phyloP scores from a whole-genome alignment of 2,888 invertebrate genomes.

The Cephus pygmeus region DNA sequence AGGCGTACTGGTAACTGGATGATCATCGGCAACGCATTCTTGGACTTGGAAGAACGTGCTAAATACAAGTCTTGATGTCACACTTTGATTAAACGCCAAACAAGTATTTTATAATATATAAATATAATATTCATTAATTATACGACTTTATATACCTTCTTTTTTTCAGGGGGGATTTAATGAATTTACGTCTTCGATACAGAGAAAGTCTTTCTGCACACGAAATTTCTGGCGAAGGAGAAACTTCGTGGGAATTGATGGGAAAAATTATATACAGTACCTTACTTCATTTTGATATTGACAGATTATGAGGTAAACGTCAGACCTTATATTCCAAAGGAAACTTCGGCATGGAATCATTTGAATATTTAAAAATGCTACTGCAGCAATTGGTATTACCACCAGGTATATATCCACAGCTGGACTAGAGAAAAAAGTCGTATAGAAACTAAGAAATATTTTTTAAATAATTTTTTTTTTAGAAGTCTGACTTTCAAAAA shows the following conservation, averaged over 20 bases:
- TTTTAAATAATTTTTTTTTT: background rate
- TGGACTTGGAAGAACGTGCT: background rate
- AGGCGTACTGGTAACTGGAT: slow-evolving; percentile 10
- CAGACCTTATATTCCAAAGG: background rate
- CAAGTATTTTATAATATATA: background rate
- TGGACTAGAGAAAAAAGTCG: background rate
- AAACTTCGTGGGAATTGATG: background rate
- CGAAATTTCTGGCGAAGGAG: background rate
- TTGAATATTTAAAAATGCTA: background rate
- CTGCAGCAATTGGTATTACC: background rate
- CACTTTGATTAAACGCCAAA: background rate
- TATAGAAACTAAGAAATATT: background rate
- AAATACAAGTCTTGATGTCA: background rate
- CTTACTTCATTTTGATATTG: background rate
- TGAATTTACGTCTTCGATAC: background rate
- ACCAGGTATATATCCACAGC: background rate
- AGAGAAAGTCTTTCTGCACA: background rate
- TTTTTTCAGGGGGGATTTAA: background rate
- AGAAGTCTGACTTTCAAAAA: background rate
- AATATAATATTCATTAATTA: background rate
- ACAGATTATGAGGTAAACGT: background rate
- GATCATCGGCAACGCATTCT: background rate
- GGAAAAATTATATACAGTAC: background rate
- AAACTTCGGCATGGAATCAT: background rate
- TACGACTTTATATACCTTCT: background rate